phyloP scores from a whole-genome alignment of 2,888 invertebrate genomes.

The Catocala nupta region DNA sequence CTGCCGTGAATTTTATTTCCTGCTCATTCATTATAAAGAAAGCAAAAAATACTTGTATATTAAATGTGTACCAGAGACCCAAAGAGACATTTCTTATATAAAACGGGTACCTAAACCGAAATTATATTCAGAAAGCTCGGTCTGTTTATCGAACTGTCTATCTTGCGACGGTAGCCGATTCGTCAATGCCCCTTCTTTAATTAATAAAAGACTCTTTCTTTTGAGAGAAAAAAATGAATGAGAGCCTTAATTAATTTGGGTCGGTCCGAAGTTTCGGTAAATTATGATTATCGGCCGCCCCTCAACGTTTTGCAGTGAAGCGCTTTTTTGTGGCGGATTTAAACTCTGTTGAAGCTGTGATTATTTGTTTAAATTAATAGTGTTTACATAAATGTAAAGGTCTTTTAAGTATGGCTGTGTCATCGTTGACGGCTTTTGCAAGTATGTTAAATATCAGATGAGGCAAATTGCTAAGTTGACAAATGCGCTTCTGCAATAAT shows the following conservation, averaged over 20 bases:
- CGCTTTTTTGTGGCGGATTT: conserved; percentile 15
- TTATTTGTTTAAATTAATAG: conserved; percentile 23
- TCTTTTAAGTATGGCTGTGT: conserved; percentile 9
- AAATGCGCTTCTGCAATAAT: not conserved
- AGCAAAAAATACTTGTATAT: not conserved
- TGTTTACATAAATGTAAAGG: conserved; percentile 8
- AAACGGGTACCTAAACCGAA: conserved; percentile 55
- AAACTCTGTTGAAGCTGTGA: conserved; percentile 12
- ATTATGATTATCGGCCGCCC: conserved; percentile 73
- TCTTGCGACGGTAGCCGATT: conserved; percentile 82
- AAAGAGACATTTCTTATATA: conserved; percentile 26
- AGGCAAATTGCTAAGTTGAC: not conserved
- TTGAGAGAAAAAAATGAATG: conserved; percentile 72
- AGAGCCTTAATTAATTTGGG: conserved; percentile 83
- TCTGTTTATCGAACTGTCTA: conserved; percentile 78
- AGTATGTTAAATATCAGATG: not conserved
- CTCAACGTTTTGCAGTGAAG: conserved; percentile 63
- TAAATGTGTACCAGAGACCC: conserved; percentile 19
- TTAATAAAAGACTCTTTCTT: conserved; percentile 79
- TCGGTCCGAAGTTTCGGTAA: conserved; percentile 68
- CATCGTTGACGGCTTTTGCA: conserved; percentile 1
- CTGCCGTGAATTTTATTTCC: too few relatives aligned
- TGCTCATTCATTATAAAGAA: too few relatives aligned
- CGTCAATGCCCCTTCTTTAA: conserved; percentile 84
- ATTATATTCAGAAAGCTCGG: conserved; percentile 52